A percentile compares a stretch with the other conserved stretches of the same genome.
These are phyloP conservation scores for Abrostola triplasia DNA, from an alignment of 2,888 invertebrate genomes.

Conservation along the genomic window DNA sequence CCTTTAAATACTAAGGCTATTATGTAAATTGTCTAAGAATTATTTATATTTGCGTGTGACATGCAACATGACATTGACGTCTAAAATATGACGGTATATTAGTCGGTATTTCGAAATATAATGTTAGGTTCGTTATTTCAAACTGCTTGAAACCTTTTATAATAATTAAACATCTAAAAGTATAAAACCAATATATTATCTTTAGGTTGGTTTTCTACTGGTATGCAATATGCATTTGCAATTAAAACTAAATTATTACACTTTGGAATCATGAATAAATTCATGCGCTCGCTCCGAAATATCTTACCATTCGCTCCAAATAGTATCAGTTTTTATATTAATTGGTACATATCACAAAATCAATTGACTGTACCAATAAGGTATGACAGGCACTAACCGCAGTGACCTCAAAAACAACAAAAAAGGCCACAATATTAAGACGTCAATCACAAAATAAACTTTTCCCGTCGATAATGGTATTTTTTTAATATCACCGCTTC, in stretches of 20 bases:
- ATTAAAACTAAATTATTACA: slow-evolving; percentile 3
- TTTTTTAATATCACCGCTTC: slow-evolving; percentile 46
- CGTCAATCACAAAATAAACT: slow-evolving; percentile 57
- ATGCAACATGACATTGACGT: slow-evolving; percentile 16
- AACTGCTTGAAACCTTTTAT: no score
- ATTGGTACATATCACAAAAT: slow-evolving; percentile 34
- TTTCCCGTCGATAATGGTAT: slow-evolving; percentile 36
- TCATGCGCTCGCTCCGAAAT: not conserved
- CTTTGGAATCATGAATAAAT: not conserved
- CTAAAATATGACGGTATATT: not conserved
- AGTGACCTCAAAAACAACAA: slow-evolving; percentile 41
- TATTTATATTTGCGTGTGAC: slow-evolving; percentile 16
- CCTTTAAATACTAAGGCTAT: slow-evolving; percentile 33
- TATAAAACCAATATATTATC: not conserved
- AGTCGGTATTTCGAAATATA: no score
- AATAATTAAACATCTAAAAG: no score
- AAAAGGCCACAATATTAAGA: slow-evolving; percentile 57
- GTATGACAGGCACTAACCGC: slow-evolving; percentile 34
- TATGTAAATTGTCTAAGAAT: slow-evolving; percentile 34
- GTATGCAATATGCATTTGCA: not conserved
- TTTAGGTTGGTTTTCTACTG: not conserved
- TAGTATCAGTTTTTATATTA: slow-evolving; percentile 13
- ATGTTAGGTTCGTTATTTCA: no score
- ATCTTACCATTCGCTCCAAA: not conserved
- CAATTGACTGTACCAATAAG: slow-evolving; percentile 37